A percentile compares a stretch with the other conserved stretches of the same genome.
phyloP scores from a whole-genome alignment of 1,140 invertebrate genomes.

The Dermatophagoides farinae region DNA sequence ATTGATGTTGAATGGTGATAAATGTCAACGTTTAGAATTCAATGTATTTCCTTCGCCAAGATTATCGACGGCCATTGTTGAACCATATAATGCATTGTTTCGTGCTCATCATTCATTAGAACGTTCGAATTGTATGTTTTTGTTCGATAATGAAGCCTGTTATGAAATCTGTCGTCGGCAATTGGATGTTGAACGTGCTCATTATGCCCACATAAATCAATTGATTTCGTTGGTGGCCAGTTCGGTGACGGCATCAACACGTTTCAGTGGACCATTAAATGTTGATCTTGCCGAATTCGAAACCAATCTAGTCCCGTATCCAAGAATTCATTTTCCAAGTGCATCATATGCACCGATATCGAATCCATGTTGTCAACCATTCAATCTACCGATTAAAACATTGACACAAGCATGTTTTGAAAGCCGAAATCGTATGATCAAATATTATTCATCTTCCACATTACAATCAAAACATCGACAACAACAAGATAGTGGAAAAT shows the following conservation, averaged over 20 bases:
- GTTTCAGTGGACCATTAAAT: conserved; percentile 49
- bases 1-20: conserved; percentile 42
- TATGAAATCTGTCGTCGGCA: conserved; percentile 47
- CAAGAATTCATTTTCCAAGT: conserved; percentile 39
- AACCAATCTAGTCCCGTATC: conserved; percentile 46
- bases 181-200: conserved; percentile 38
- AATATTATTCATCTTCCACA: conserved; percentile 28
- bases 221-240: conserved; percentile 36
- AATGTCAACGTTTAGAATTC: conserved; percentile 47
- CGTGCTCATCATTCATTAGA: conserved; percentile 57
- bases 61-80: conserved; percentile 51
- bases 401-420: conserved; percentile 63
- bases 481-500: conserved; percentile 24
- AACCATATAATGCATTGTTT: conserved; percentile 66
- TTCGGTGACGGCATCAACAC: conserved; percentile 38
- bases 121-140: conserved; percentile 53
- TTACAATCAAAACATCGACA: too few relatives aligned
- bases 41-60: conserved; percentile 55
- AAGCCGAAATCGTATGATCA: conserved; percentile 62
- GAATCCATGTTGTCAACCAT: conserved; percentile 60
- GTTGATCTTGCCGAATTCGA: conserved; percentile 46
- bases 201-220: conserved; percentile 34
- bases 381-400: conserved; percentile 50
- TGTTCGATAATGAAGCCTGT: conserved; percentile 50
- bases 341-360: conserved; percentile 65